phyloP scores from a whole-genome alignment of 2,797 vertebrate species.

The Clarias pachynema region DNA sequence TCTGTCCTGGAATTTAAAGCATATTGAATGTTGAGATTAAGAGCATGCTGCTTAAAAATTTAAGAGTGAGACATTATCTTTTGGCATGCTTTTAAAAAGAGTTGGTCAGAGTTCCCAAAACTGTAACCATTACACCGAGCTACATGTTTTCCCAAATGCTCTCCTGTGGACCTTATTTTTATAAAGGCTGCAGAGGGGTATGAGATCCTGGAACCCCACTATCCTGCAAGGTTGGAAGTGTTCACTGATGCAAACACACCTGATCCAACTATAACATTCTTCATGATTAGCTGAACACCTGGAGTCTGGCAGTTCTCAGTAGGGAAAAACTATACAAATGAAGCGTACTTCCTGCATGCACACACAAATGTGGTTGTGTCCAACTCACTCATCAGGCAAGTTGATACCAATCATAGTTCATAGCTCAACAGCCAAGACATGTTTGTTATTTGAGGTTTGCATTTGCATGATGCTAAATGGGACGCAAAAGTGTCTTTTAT shows the following conservation, averaged over 20 bases:
- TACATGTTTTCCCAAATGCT: neutral
- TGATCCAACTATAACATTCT: slow-evolving; percentile 22
- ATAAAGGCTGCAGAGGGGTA: neutral
- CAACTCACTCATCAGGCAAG: neutral
- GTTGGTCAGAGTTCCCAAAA: neutral
- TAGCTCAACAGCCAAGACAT: neutral
- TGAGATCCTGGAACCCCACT: neutral
- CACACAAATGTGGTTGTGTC: neutral
- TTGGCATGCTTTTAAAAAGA: neutral
- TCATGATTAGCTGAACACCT: slow-evolving; percentile 5
- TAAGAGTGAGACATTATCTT: neutral
- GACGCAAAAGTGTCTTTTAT: neutral
- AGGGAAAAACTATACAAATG: neutral
- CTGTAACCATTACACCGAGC: neutral
- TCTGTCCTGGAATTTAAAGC: too few relatives aligned
- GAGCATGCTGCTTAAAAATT: neutral
- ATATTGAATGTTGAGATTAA: neutral
- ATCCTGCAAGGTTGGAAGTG: neutral
- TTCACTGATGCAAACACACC: neutral
- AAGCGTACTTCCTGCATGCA: slow-evolving; percentile 1
- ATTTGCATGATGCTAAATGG: neutral
- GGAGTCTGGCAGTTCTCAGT: neutral
- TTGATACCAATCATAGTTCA: neutral
- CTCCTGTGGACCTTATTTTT: neutral
- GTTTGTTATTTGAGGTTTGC: neutral